Conservation (phyloP, 2,797 vertebrate species). For the Enteromius mattozi region DNA sequence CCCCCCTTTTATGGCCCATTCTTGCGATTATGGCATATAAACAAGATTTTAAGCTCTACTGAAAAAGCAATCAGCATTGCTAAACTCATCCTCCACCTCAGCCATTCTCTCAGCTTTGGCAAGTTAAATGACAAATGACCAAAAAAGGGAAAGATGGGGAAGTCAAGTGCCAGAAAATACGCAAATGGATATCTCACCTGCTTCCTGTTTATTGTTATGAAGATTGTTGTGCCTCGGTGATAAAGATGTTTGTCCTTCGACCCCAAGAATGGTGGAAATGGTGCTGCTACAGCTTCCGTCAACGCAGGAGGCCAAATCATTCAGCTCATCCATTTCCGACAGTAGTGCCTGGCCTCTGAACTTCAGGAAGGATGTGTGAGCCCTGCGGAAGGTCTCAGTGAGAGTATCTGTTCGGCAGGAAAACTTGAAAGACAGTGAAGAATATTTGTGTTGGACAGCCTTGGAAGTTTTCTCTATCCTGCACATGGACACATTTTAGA, state of each 20-base stretch:
- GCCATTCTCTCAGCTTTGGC: slow-evolving; percentile 40
- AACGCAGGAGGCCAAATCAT: slow-evolving; percentile 48
- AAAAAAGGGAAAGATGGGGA: slow-evolving; percentile 67
- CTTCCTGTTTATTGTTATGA: slow-evolving; percentile 80
- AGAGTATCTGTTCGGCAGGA: slow-evolving; percentile 28
- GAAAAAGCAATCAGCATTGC: slow-evolving; percentile 39
- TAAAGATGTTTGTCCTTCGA: slow-evolving; percentile 66
- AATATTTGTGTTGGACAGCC: not conserved
- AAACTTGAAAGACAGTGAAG: slow-evolving; percentile 19
- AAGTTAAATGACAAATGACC: slow-evolving; percentile 48
- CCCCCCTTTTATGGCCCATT: slow-evolving; percentile 45
- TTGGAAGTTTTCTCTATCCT: not conserved
- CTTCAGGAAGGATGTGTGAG: slow-evolving; percentile 49
- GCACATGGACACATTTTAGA: not conserved
- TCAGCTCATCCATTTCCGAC: slow-evolving; percentile 47
- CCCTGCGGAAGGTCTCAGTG: slow-evolving; percentile 11
- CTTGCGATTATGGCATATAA: slow-evolving; percentile 29
- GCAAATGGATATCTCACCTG: slow-evolving; percentile 69
- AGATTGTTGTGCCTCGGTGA: slow-evolving; percentile 64
- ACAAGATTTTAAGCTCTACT: slow-evolving; percentile 35
- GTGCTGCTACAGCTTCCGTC: slow-evolving; percentile 67
- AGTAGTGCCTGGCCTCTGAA: slow-evolving; percentile 42
- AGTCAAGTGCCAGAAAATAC: slow-evolving; percentile 67
- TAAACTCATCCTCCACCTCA: slow-evolving; percentile 40
- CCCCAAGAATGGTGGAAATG: slow-evolving; percentile 66